phyloP scores from a whole-genome alignment of 2,888 invertebrate genomes.

The Synanthedon myopaeformis region DNA sequence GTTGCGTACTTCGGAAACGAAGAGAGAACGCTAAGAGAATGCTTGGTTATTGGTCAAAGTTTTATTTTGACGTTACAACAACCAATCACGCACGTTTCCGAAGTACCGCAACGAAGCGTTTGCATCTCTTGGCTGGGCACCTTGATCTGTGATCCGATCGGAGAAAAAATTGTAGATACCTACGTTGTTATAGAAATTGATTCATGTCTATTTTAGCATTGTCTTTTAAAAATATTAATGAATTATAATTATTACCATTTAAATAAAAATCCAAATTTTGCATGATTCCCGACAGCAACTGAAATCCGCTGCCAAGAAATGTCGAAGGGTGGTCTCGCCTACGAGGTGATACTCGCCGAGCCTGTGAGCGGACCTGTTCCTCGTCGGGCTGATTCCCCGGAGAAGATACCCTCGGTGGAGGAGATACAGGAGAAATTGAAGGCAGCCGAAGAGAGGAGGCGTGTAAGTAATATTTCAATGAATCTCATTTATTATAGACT shows the following conservation, averaged over 20 bases:
- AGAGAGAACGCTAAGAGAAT: no score
- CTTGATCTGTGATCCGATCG: no score
- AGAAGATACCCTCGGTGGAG: slow-evolving; percentile 82
- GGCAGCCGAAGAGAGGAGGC: slow-evolving; percentile 93
- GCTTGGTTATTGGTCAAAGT: no score
- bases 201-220: background rate
- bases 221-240: background rate
- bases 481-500: no score
- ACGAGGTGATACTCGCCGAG: slow-evolving; percentile 92
- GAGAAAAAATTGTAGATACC: no score
- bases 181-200: no score
- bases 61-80: no score
- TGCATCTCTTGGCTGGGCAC: no score
- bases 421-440: slow-evolving; percentile 93
- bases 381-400: slow-evolving; percentile 76
- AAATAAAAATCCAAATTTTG: background rate
- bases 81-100: no score
- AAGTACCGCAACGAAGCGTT: no score
- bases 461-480: slow-evolving; percentile 68
- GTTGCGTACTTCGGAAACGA: no score
- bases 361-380: slow-evolving; percentile 78
- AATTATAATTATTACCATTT: slow-evolving; percentile 3
- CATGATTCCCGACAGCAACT: slow-evolving; percentile 73
- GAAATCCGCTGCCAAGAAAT: slow-evolving; percentile 94
- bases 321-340: slow-evolving; percentile 90